phyloP scores from a whole-genome alignment of 2,888 invertebrate genomes.

The Aleiodes alternator region DNA sequence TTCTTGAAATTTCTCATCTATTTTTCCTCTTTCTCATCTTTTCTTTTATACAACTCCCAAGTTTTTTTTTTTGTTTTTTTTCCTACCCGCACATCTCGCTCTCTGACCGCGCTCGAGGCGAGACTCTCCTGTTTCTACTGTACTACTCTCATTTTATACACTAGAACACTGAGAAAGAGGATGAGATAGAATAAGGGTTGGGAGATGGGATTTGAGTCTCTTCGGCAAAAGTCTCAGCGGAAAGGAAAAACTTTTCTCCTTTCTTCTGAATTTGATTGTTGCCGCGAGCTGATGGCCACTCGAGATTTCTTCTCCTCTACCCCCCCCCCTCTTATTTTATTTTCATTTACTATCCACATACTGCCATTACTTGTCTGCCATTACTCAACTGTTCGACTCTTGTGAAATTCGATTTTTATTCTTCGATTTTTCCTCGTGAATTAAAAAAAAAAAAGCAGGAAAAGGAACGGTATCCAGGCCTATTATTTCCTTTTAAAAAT shows the following conservation, averaged over 20 bases:
- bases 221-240: constrained; percentile 51
- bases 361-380: constrained; percentile 49
- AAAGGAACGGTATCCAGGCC: too few relatives aligned
- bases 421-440: not conserved
- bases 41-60: constrained; percentile 12
- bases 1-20: constrained; percentile 24
- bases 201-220: constrained; percentile 37
- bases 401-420: constrained; percentile 24
- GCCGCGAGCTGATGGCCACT: constrained; percentile 60
- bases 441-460: too few relatives aligned
- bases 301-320: constrained; percentile 44
- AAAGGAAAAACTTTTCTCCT: constrained; percentile 47
- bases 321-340: constrained; percentile 33
- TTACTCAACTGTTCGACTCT: constrained; percentile 16
- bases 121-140: constrained; percentile 35
- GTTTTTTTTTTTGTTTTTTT: not conserved
- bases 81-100: constrained; percentile 42
- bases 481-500: too few relatives aligned
- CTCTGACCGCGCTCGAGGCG: constrained; percentile 52
- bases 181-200: not conserved
- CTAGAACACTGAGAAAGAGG: not conserved
- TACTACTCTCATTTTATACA: too few relatives aligned
- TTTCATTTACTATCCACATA: constrained; percentile 41
- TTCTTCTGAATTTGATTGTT: constrained; percentile 62
- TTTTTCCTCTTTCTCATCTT: not conserved